Evolutionary conservation across 1,140 invertebrate genomes (phyloP).

Genomic region (Luehdorfia chinensis): DNA sequence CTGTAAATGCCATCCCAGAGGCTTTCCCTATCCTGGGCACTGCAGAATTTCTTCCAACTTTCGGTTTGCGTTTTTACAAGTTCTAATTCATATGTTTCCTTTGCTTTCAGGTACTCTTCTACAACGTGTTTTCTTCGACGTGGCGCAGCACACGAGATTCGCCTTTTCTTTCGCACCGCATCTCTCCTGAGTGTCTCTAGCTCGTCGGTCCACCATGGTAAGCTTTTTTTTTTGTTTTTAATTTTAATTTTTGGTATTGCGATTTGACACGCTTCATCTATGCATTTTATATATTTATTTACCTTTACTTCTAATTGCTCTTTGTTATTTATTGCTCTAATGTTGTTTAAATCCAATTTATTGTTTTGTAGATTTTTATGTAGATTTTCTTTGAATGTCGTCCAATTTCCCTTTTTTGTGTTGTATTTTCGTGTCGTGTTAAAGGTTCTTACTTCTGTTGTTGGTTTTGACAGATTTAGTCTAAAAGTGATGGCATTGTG

Average conservation of each 20-base stretch:
- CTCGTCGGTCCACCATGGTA: slow-evolving; percentile 25
- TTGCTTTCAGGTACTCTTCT: slow-evolving; percentile 19
- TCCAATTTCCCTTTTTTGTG: too few species aligned
- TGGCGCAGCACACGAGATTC: slow-evolving; percentile 27
- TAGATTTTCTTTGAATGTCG: too few species aligned
- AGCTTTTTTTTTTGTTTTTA: slow-evolving; percentile 1
- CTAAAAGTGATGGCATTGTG: too few species aligned
- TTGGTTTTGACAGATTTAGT: too few species aligned
- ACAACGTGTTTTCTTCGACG: slow-evolving; percentile 16
- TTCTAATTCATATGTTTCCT: slow-evolving; percentile 11
- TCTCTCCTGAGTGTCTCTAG: slow-evolving; percentile 22
- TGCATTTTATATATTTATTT: too few species aligned
- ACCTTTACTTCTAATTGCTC: too few species aligned
- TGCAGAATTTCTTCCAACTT: slow-evolving; percentile 36
- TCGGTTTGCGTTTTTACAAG: slow-evolving; percentile 14
- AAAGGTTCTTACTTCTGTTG: too few species aligned
- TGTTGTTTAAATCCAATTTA: too few species aligned
- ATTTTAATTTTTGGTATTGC: slow-evolving; percentile 17
- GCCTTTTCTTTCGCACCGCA: slow-evolving; percentile 6
- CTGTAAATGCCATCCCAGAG: slow-evolving; percentile 33
- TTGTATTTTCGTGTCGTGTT: too few species aligned
- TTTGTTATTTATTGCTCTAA: too few species aligned
- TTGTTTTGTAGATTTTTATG: too few species aligned
- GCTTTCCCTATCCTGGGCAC: slow-evolving; percentile 26
- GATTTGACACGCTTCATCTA: slow-evolving; percentile 19